These are phyloP conservation scores for Drosophila chauvacae DNA, from an alignment of 1,140 invertebrate species.

Conservation along the genomic window DNA sequence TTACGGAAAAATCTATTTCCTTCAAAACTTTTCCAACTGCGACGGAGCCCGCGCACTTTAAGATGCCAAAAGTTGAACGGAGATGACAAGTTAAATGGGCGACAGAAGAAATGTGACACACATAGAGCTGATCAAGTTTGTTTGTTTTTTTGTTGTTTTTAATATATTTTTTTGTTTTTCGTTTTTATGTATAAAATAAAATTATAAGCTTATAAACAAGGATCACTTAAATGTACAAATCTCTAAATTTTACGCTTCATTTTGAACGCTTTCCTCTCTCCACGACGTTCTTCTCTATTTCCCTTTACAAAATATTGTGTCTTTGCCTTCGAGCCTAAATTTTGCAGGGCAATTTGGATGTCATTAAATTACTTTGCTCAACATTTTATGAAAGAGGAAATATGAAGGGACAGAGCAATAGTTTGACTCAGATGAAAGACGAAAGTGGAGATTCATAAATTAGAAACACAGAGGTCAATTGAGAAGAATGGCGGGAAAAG, in stretches of 20 bases:
- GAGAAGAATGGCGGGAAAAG: slow-evolving; percentile 35
- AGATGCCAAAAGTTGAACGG: slow-evolving; percentile 7
- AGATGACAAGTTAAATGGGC: slow-evolving; percentile 13
- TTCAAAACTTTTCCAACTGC: slow-evolving; percentile 43
- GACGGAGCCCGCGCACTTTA: slow-evolving; percentile 23
- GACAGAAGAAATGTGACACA: slow-evolving; percentile 9
- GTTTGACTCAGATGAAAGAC: slow-evolving; percentile 34
- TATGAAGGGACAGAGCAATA: slow-evolving; percentile 36
- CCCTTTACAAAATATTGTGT: slow-evolving; percentile 54
- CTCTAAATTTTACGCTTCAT: slow-evolving; percentile 76
- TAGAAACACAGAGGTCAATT: slow-evolving; percentile 31
- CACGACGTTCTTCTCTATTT: slow-evolving; percentile 69
- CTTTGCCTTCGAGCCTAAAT: slow-evolving; percentile 41
- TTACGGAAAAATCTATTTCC: slow-evolving; percentile 59
- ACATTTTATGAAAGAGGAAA: slow-evolving; percentile 43
- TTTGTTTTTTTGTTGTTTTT: slow-evolving; percentile 42
- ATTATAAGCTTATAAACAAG: slow-evolving; percentile 85
- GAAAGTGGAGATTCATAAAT: slow-evolving; percentile 42
- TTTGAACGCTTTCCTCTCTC: slow-evolving; percentile 67
- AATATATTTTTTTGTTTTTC: slow-evolving; percentile 70
- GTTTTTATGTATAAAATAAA: slow-evolving; percentile 84
- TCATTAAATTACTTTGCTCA: slow-evolving; percentile 17
- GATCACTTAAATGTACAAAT: slow-evolving; percentile 85
- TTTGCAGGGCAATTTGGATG: slow-evolving; percentile 29
- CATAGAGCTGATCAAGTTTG: slow-evolving; percentile 1